Evolutionary conservation across 2,797 vertebrate genomes (phyloP).

Genomic region (Apogon talboti): DNA sequence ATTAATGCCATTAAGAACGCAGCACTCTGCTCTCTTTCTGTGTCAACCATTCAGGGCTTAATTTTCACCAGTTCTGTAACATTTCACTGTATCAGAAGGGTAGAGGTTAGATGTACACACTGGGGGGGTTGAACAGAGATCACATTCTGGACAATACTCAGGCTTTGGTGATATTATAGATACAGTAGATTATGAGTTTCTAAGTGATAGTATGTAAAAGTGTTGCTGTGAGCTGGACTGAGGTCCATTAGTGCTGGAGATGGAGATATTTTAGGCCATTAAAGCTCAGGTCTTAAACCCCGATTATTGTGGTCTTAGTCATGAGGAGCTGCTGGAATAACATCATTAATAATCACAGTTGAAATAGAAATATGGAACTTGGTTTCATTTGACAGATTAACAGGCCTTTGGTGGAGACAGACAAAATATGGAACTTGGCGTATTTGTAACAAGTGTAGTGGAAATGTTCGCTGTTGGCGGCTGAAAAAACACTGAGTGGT

Average conservation of each 20-base stretch:
- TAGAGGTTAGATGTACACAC: slow-evolving; percentile 41
- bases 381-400: background rate
- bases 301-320: slow-evolving; percentile 12
- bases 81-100: slow-evolving; percentile 32
- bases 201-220: slow-evolving; percentile 2
- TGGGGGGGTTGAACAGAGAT: slow-evolving; percentile 9
- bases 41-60: slow-evolving; percentile 42
- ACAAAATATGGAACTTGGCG: background rate
- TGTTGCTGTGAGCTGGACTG: background rate
- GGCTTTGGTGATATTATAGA: slow-evolving; percentile 29
- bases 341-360: background rate
- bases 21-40: slow-evolving; percentile 28
- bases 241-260: slow-evolving; percentile 37
- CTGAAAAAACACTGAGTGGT: slow-evolving; percentile 1
- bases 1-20: slow-evolving; percentile 70
- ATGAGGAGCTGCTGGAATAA: background rate
- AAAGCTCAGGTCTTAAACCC: slow-evolving; percentile 28
- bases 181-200: slow-evolving; percentile 31
- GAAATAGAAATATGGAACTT: slow-evolving; percentile 6
- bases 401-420: slow-evolving; percentile 1
- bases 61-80: slow-evolving; percentile 24
- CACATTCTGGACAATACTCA: slow-evolving; percentile 32
- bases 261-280: slow-evolving; percentile 7
- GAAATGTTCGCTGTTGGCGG: background rate
- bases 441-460: background rate